Conservation (phyloP, 2,797 vertebrate species). For the Lates japonicus region DNA sequence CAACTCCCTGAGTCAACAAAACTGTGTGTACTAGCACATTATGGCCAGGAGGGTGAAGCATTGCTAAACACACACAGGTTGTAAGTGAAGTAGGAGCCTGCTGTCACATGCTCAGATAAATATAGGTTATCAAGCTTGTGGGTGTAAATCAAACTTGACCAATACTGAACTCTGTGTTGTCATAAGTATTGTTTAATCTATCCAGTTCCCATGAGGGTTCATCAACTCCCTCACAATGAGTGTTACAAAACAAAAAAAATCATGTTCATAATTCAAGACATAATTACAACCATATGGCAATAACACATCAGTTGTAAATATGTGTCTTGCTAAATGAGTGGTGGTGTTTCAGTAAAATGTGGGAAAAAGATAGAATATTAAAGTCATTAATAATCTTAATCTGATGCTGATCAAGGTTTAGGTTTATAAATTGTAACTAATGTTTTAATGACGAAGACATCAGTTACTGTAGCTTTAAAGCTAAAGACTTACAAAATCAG, state of each 20-base stretch:
- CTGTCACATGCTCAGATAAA: slow-evolving; percentile 48
- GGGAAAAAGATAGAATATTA: not conserved
- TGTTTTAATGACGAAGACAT: not conserved
- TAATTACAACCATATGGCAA: not conserved
- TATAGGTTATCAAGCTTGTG: not conserved
- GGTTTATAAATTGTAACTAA: not conserved
- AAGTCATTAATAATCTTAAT: not conserved
- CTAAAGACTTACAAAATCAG: not conserved
- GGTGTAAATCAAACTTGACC: slow-evolving; percentile 16
- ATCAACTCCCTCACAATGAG: not conserved
- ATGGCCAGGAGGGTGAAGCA: slow-evolving; percentile 69
- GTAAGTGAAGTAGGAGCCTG: not conserved
- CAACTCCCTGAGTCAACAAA: not conserved
- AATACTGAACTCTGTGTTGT: not conserved
- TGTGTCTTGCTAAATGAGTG: not conserved
- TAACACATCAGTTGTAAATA: not conserved
- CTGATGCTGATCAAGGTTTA: not conserved
- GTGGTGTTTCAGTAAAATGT: not conserved
- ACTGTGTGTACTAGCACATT: slow-evolving; percentile 47
- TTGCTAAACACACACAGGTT: slow-evolving; percentile 41
- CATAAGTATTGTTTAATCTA: not conserved
- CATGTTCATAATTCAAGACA: not conserved
- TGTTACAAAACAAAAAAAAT: not conserved
- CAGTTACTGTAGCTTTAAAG: not conserved
- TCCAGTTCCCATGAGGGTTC: not conserved